Percentiles rank a stretch among this genome's conserved stretches.
These are phyloP conservation scores for Chelonia mydas DNA, from an alignment of 2,797 vertebrate species.

Conservation along the genomic window DNA sequence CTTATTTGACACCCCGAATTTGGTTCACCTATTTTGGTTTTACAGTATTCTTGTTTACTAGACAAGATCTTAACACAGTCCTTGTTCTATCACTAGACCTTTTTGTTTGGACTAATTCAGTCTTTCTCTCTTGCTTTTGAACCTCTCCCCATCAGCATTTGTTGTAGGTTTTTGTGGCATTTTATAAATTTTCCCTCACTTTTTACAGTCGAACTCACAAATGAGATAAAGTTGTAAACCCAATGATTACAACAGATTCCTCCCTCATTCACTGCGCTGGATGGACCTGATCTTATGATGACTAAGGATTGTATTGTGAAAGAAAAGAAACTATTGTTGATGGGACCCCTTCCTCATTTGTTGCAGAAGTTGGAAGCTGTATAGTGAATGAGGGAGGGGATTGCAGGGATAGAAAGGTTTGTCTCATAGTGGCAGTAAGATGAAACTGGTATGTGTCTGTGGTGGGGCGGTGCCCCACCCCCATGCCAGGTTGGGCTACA, in stretches of 20 bases:
- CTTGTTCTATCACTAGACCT: background rate
- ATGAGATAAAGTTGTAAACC: background rate
- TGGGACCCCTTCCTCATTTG: background rate
- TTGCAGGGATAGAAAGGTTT: background rate
- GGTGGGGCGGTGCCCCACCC: too few relatives aligned
- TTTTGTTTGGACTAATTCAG: background rate
- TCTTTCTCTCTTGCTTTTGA: background rate
- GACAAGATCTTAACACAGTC: background rate
- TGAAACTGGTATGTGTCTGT: background rate
- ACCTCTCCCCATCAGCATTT: background rate
- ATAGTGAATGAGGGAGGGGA: background rate
- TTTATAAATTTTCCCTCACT: background rate
- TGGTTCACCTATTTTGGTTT: background rate
- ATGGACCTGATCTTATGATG: background rate
- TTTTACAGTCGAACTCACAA: background rate
- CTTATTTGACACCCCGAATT: background rate
- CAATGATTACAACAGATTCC: background rate
- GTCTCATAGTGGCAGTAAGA: background rate
- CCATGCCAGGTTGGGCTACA: too few relatives aligned
- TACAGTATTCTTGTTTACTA: background rate
- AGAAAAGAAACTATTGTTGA: background rate
- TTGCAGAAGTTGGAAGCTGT: background rate
- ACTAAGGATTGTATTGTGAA: background rate
- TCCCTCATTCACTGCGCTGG: background rate
- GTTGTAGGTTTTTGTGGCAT: background rate